phyloP scores from a whole-genome alignment of 2,113 vertebrate genomes.

The Cebus imitator region DNA sequence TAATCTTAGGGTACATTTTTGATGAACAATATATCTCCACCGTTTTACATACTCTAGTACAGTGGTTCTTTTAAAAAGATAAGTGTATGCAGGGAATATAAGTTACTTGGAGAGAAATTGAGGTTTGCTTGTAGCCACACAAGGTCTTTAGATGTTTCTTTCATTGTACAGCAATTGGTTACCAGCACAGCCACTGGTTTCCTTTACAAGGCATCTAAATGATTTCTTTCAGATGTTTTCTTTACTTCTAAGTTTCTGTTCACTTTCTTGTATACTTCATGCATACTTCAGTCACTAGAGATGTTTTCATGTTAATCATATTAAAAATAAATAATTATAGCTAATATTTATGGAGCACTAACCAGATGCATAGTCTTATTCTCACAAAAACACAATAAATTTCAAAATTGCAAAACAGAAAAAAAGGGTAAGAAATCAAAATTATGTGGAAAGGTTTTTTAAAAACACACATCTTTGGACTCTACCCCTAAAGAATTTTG shows the following conservation, averaged over 20 bases:
- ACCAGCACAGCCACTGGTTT: neutral
- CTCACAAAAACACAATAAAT: neutral
- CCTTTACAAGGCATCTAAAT: neutral
- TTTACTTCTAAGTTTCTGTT: conserved; percentile 22
- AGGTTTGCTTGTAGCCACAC: neutral
- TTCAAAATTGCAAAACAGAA: conserved; percentile 33
- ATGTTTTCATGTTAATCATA: neutral
- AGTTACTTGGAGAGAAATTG: conserved; percentile 43
- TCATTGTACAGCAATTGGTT: neutral
- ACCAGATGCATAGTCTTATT: neutral
- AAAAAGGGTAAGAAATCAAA: neutral
- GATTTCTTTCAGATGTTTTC: neutral
- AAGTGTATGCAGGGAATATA: neutral
- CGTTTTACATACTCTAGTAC: neutral
- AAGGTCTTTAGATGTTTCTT: neutral
- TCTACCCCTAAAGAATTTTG: neutral
- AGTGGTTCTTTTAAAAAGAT: conserved; percentile 4
- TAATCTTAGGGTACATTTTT: neutral
- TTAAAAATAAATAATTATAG: conserved; percentile 23
- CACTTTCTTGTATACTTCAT: neutral
- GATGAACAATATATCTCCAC: neutral
- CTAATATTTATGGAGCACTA: neutral
- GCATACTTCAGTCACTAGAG: neutral
- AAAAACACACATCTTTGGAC: neutral
- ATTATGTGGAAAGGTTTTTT: neutral